Percentiles rank a stretch among this genome's conserved stretches.
Conservation (phyloP, 2,113 vertebrate genomes). For the Hippocampus comes region DNA sequence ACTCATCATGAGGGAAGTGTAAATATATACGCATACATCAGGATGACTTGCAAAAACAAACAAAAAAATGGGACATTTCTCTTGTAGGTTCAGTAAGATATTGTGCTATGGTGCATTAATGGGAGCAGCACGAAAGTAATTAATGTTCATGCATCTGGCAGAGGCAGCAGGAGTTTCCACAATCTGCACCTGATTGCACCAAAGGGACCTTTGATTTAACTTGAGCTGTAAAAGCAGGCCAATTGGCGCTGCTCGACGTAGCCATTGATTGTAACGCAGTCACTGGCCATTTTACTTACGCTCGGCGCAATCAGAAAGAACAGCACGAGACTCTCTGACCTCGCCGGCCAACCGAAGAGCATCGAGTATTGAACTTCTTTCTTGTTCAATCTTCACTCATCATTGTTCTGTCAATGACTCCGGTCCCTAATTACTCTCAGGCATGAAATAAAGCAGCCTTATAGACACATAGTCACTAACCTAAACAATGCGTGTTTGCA, state of each 20-base stretch:
- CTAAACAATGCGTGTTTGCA: slow-evolving; percentile 43
- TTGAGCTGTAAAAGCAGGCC: slow-evolving; percentile 48
- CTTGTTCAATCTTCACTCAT: slow-evolving; percentile 58
- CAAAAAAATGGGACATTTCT: background rate
- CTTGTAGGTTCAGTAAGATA: slow-evolving; percentile 2
- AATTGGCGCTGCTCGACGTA: slow-evolving; percentile 31
- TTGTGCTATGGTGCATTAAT: background rate
- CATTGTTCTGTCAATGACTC: slow-evolving; percentile 61
- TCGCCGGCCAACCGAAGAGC: slow-evolving; percentile 33
- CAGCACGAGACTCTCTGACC: slow-evolving; percentile 44
- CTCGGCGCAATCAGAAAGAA: slow-evolving; percentile 50
- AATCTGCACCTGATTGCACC: slow-evolving; percentile 45
- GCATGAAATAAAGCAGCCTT: slow-evolving; percentile 25
- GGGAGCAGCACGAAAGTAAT: slow-evolving; percentile 20
- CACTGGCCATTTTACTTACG: slow-evolving; percentile 35
- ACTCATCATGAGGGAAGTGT: too few relatives aligned
- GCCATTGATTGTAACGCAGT: slow-evolving; percentile 59
- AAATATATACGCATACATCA: too few relatives aligned
- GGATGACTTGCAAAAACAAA: background rate
- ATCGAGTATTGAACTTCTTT: slow-evolving; percentile 57
- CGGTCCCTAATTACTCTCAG: slow-evolving; percentile 41
- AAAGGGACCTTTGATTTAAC: slow-evolving; percentile 62
- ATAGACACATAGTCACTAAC: slow-evolving; percentile 41
- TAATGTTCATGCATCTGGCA: slow-evolving; percentile 37
- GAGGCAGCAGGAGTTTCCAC: slow-evolving; percentile 30